Percentiles rank a stretch among this genome's conserved stretches.
Conservation (phyloP, 2,888 invertebrate genomes). For the Dione vanillae region DNA sequence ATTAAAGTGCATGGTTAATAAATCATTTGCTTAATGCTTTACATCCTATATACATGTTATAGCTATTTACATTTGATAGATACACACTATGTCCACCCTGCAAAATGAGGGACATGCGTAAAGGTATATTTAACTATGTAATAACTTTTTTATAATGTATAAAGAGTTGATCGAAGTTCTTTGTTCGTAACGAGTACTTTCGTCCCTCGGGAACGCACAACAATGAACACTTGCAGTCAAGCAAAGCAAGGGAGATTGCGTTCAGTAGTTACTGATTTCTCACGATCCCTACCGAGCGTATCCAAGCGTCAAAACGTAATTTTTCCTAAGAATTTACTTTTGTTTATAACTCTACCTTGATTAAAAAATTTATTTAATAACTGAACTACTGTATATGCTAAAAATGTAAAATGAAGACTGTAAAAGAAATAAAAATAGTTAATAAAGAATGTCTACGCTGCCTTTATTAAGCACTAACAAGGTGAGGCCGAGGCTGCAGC, state of each 20-base stretch:
- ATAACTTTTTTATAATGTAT: neutral
- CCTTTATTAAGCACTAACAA: slow-evolving; percentile 29
- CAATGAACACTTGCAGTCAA: slow-evolving; percentile 39
- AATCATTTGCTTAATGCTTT: too few relatives aligned
- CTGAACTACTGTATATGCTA: neutral
- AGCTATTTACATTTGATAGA: too few relatives aligned
- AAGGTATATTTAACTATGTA: neutral
- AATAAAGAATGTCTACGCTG: slow-evolving; percentile 10
- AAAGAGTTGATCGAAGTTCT: slow-evolving; percentile 14
- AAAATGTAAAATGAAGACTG: neutral
- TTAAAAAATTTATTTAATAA: neutral
- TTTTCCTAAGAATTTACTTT: neutral
- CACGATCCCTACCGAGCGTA: slow-evolving; percentile 51
- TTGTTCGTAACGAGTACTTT: slow-evolving; percentile 11
- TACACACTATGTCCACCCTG: too few relatives aligned
- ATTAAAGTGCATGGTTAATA: too few relatives aligned
- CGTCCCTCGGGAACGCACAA: slow-evolving; percentile 24
- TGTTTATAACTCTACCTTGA: neutral
- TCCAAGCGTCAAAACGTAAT: slow-evolving; percentile 49
- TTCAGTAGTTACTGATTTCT: slow-evolving; percentile 47
- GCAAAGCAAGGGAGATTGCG: slow-evolving; percentile 35
- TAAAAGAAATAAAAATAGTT: slow-evolving; percentile 1
- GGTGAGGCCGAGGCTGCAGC: slow-evolving; percentile 29
- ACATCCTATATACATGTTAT: too few relatives aligned
- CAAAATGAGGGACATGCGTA: neutral